Evolutionary conservation across 2,888 invertebrate species (phyloP).

Genomic region (Mimachlamys varia): DNA sequence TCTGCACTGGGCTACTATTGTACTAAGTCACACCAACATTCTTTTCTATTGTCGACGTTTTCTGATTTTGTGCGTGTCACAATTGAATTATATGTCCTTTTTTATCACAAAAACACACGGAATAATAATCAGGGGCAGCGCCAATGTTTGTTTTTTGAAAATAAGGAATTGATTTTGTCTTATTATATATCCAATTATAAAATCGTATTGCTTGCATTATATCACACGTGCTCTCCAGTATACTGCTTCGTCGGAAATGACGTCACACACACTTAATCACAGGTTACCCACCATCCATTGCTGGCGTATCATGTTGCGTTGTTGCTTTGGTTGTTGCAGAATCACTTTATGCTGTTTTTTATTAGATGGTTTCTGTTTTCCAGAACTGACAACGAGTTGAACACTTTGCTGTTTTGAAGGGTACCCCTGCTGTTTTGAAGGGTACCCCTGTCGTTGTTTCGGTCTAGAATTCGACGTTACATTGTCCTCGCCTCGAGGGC

Average conservation of each 20-base stretch:
- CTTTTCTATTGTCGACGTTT: too few relatives aligned
- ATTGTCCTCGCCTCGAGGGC: background rate
- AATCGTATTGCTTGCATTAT: background rate
- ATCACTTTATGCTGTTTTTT: background rate
- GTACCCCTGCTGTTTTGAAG: background rate
- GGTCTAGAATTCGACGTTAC: background rate
- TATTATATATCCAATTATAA: too few relatives aligned
- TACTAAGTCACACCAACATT: too few relatives aligned
- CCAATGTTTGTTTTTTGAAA: too few relatives aligned
- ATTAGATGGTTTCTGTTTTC: background rate
- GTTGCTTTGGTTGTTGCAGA: background rate
- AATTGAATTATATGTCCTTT: too few relatives aligned
- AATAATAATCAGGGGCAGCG: too few relatives aligned
- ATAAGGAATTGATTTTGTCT: too few relatives aligned
- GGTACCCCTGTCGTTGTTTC: background rate
- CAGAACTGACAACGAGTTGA: background rate
- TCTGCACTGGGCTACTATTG: too few relatives aligned
- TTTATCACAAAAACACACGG: too few relatives aligned
- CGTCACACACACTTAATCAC: background rate
- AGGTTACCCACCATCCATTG: conserved; percentile 18
- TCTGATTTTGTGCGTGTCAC: too few relatives aligned
- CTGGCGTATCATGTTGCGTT: background rate
- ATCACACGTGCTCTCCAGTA: background rate
- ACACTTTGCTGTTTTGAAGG: background rate
- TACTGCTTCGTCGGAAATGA: background rate